These are phyloP conservation scores for Drosophila tripunctata DNA, from an alignment of 2,888 invertebrate genomes.

Conservation along the genomic window DNA sequence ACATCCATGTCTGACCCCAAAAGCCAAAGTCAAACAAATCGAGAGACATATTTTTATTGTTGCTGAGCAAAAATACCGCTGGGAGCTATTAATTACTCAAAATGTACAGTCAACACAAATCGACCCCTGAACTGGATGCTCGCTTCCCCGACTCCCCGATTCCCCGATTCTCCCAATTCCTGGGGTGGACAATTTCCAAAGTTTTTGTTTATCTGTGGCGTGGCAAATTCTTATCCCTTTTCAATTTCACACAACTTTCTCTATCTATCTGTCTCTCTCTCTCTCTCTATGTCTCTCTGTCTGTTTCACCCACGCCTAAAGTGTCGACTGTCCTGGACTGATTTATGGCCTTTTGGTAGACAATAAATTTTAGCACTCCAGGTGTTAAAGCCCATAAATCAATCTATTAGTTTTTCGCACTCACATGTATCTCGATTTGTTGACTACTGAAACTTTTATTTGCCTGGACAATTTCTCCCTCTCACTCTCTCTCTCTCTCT, in stretches of 20 bases:
- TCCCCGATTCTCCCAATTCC: background rate
- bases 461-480: constrained; percentile 16
- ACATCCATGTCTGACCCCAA: constrained; percentile 40
- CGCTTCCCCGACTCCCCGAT: no score
- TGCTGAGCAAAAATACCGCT: constrained; percentile 66
- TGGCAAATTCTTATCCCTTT: constrained; percentile 78
- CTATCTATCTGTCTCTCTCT: background rate
- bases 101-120: constrained; percentile 51
- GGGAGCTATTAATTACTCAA: constrained; percentile 81
- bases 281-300: background rate
- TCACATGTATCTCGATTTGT: constrained; percentile 76
- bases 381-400: constrained; percentile 82
- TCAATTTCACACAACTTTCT: constrained; percentile 59
- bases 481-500: background rate
- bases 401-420: constrained; percentile 82
- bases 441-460: constrained; percentile 60
- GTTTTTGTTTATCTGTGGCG: constrained; percentile 32
- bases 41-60: constrained; percentile 74
- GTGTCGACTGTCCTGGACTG: constrained; percentile 64
- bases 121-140: background rate
- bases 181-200: constrained; percentile 14
- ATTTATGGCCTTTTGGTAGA: constrained; percentile 76
- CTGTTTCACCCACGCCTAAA: constrained; percentile 44
- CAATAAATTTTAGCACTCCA: constrained; percentile 84
- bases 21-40: constrained; percentile 68